phyloP scores from a whole-genome alignment of 2,113 vertebrate species.

The Gorsachius goisagi region DNA sequence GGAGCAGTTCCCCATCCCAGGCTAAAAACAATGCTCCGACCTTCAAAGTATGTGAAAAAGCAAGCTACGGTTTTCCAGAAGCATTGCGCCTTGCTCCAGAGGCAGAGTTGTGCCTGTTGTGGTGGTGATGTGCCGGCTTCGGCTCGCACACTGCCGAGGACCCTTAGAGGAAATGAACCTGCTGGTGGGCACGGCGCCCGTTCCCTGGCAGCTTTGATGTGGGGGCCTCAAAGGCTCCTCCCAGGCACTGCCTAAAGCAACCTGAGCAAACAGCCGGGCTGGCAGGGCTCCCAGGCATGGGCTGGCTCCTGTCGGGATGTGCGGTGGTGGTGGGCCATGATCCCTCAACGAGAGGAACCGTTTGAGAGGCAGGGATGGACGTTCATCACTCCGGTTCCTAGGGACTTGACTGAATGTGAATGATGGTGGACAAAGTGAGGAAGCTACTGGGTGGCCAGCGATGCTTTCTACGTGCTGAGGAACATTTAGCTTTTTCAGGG shows the following conservation, averaged over 20 bases:
- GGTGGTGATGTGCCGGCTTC: rapidly evolving
- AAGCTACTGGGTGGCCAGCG: neutral
- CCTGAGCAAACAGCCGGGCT: neutral
- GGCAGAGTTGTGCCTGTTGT: neutral
- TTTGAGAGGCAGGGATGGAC: rapidly evolving
- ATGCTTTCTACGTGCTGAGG: neutral
- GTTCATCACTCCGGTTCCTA: rapidly evolving
- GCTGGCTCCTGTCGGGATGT: neutral
- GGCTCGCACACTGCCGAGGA: rapidly evolving
- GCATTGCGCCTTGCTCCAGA: neutral
- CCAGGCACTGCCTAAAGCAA: neutral
- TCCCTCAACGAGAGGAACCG: neutral
- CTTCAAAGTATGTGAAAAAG: neutral
- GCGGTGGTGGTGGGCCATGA: neutral
- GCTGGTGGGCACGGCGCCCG: neutral
- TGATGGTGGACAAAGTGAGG: neutral
- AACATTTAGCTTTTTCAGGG: neutral
- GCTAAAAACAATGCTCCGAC: neutral
- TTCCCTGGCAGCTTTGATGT: neutral
- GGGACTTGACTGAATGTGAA: neutral
- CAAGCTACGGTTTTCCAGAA: rapidly evolving
- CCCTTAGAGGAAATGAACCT: neutral
- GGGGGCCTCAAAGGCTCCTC: neutral
- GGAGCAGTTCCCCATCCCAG: neutral
- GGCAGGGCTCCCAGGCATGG: neutral